Percentiles rank a stretch among this genome's conserved stretches.
Conservation (phyloP, 2,113 vertebrate genomes). For the Prionailurus bengalensis region DNA sequence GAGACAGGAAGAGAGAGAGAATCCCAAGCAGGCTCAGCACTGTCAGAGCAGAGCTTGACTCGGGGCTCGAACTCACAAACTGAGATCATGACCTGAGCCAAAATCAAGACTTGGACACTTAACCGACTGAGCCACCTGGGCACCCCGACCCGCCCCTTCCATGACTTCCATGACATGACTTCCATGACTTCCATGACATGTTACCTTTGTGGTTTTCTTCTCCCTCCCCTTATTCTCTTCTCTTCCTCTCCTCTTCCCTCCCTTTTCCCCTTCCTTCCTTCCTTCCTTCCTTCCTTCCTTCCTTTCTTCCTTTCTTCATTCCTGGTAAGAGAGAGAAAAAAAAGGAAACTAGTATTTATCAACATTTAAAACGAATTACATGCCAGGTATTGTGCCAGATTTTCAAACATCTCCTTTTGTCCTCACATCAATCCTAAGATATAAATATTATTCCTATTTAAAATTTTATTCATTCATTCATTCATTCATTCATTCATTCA, state of each 20-base stretch:
- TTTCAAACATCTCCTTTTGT: conserved; percentile 53
- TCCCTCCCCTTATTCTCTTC: not conserved
- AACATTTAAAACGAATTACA: conserved; percentile 35
- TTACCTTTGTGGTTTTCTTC: conserved; percentile 6
- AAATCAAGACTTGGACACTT: too few species aligned
- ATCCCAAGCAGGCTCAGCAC: too few species aligned
- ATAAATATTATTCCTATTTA: conserved; percentile 1
- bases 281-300: not conserved
- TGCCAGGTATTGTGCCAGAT: not conserved
- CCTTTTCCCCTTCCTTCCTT: not conserved
- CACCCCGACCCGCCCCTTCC: not conserved
- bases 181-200: not conserved
- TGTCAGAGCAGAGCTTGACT: too few species aligned
- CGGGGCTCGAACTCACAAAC: too few species aligned
- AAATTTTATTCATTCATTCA: not conserved
- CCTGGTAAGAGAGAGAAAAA: not conserved
- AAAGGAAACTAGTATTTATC: conserved; percentile 20
- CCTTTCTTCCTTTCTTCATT: not conserved
- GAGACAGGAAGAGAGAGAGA: too few species aligned
- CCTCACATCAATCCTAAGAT: not conserved
- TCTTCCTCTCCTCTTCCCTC: conserved; percentile 12
- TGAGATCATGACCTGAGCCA: too few species aligned
- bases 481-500: not conserved
- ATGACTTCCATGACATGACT: not conserved
- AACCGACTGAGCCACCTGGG: too few species aligned